phyloP scores from a whole-genome alignment of 1,140 invertebrate species.

The Bombus affinis region DNA sequence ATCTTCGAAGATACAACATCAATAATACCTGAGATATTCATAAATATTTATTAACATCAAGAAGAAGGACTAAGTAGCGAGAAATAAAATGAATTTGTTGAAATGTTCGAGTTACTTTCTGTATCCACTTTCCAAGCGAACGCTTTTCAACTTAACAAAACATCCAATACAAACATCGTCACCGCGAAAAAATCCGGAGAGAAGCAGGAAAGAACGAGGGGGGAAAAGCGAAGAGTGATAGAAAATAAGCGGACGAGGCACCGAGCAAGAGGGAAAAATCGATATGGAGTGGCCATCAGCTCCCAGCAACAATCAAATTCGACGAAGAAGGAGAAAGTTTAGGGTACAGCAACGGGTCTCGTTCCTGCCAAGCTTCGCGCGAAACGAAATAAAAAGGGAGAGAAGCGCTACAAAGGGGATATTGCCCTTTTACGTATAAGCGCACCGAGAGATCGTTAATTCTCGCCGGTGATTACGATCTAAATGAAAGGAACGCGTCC shows the following conservation, averaged over 20 bases:
- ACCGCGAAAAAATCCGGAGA: background rate
- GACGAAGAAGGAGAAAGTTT: conserved; percentile 65
- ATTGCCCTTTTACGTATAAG: conserved; percentile 57
- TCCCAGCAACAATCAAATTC: conserved; percentile 73
- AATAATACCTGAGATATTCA: too few species aligned
- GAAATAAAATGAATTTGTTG: too few species aligned
- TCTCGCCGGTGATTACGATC: conserved; percentile 53
- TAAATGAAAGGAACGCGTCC: conserved; percentile 49
- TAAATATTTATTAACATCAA: background rate
- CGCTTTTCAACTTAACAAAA: background rate
- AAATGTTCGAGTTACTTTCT: background rate
- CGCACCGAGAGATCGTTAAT: conserved; percentile 55
- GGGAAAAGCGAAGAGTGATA: background rate
- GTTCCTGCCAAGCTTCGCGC: conserved; percentile 48
- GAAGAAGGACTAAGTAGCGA: too few species aligned
- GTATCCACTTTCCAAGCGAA: background rate
- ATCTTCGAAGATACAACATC: too few species aligned
- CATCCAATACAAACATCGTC: background rate
- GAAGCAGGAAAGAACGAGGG: background rate
- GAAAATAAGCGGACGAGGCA: conserved; percentile 34
- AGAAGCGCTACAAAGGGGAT: conserved; percentile 50
- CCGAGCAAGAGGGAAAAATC: conserved; percentile 38
- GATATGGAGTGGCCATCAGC: conserved; percentile 67
- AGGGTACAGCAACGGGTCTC: conserved; percentile 51
- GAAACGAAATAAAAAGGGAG: conserved; percentile 58